Evolutionary conservation across 2,888 invertebrate species (phyloP).

Genomic region (Phorcus lineatus): DNA sequence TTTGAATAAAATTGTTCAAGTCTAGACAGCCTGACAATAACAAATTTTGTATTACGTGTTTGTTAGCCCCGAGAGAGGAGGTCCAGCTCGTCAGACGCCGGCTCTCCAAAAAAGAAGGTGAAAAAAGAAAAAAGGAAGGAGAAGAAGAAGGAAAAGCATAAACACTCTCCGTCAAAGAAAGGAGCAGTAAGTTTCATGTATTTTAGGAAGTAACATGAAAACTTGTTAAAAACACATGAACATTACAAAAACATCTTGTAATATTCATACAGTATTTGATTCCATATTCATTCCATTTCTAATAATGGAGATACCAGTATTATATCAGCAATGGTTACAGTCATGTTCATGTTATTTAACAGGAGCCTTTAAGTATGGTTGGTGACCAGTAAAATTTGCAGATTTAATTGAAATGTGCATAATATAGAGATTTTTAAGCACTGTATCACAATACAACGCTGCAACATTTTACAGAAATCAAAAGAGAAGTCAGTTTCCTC

Average conservation of each 20-base stretch:
- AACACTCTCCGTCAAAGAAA: constrained; percentile 53
- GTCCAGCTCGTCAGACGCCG: constrained; percentile 42
- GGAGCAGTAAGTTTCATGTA: constrained; percentile 41
- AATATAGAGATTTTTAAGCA: not conserved
- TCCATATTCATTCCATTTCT: too few species aligned
- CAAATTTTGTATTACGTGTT: not conserved
- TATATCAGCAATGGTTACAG: too few species aligned
- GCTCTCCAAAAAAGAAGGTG: constrained; percentile 50
- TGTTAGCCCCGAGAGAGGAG: constrained; percentile 36
- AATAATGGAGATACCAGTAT: too few species aligned
- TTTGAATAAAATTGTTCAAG: too few species aligned
- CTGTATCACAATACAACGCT: not conserved
- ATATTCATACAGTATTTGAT: too few species aligned
- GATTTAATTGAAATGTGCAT: too few species aligned
- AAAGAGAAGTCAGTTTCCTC: constrained; percentile 43
- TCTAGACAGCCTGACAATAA: not conserved
- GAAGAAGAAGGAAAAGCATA: constrained; percentile 48
- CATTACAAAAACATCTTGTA: too few species aligned
- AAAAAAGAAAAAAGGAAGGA: constrained; percentile 49
- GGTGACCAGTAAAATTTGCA: not conserved
- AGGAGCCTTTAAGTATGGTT: not conserved
- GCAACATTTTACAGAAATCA: constrained; percentile 36
- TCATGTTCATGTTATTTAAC: too few species aligned
- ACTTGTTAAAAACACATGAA: too few species aligned
- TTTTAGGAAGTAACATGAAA: too few species aligned